phyloP scores from a whole-genome alignment of 2,888 invertebrate species.

The Polydesmus complanatus region DNA sequence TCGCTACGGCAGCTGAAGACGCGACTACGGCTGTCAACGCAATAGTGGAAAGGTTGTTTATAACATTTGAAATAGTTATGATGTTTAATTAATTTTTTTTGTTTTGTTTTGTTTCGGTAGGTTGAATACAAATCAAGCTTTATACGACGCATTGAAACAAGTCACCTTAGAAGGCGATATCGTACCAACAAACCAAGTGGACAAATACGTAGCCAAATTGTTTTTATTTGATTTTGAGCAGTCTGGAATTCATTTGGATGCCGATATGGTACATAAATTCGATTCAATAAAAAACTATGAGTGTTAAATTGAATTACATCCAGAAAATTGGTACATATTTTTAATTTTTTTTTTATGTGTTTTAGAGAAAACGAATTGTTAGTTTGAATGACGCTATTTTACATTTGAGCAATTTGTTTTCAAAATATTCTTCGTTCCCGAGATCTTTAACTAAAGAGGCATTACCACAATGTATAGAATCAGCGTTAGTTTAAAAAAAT shows the following conservation, averaged over 20 bases:
- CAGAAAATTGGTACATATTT: not conserved
- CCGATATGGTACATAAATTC: slow-evolving; percentile 36
- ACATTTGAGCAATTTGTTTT: slow-evolving; percentile 34
- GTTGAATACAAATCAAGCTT: slow-evolving; percentile 73
- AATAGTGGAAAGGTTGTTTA: slow-evolving; percentile 73
- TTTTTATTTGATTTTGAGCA: slow-evolving; percentile 88
- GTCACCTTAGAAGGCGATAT: slow-evolving; percentile 59
- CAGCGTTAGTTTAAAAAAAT: too few relatives aligned
- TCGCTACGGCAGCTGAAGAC: slow-evolving; percentile 69
- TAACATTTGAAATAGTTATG: too few relatives aligned
- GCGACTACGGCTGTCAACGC: slow-evolving; percentile 76
- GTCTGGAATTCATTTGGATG: slow-evolving; percentile 84
- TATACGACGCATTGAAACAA: slow-evolving; percentile 61
- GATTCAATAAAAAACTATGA: not conserved
- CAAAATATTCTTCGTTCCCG: slow-evolving; percentile 36
- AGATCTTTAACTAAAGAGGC: slow-evolving; percentile 47
- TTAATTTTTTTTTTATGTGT: slow-evolving; percentile 20
- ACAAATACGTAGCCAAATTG: slow-evolving; percentile 69
- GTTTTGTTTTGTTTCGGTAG: slow-evolving; percentile 37
- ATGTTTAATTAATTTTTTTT: not conserved
- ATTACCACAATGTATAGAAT: slow-evolving; percentile 42
- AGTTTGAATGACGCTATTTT: slow-evolving; percentile 72
- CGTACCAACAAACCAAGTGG: slow-evolving; percentile 48
- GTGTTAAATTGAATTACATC: too few relatives aligned
- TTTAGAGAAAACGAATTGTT: slow-evolving; percentile 47